Conservation (phyloP, 2,113 vertebrate genomes). For the Halcyon malimbica region DNA sequence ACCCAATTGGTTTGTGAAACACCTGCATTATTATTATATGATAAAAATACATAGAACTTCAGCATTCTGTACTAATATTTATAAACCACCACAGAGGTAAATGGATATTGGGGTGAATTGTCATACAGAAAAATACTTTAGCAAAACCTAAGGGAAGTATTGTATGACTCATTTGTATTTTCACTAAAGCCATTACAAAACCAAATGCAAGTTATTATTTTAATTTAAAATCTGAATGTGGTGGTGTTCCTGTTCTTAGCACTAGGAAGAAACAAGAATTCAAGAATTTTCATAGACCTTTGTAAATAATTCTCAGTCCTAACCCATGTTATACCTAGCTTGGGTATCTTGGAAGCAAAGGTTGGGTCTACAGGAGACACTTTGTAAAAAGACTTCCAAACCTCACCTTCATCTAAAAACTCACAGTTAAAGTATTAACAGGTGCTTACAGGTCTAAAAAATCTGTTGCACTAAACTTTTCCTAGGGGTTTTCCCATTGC, state of each 20-base stretch:
- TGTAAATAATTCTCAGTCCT: not conserved
- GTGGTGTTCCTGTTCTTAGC: not conserved
- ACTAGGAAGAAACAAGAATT: not conserved
- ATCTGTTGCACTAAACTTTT: not conserved
- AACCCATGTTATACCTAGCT: not conserved
- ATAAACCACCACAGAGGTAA: constrained; percentile 39
- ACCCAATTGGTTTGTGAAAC: not conserved
- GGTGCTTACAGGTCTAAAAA: not conserved
- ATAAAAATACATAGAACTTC: constrained; percentile 14
- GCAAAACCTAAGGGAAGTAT: constrained; percentile 3
- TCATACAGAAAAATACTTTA: not conserved
- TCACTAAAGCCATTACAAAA: constrained; percentile 11
- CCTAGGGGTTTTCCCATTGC: not conserved
- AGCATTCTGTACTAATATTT: constrained; percentile 19
- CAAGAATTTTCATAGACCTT: not conserved
- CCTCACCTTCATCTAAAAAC: not conserved
- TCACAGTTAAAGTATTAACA: not conserved
- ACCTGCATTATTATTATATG: not conserved
- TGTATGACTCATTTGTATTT: constrained; percentile 22
- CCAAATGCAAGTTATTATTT: not conserved
- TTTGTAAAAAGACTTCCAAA: not conserved
- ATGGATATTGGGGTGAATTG: not conserved
- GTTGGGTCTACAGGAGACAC: not conserved
- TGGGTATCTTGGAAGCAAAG: not conserved
- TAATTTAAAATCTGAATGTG: constrained; percentile 5